Conservation (phyloP, 92 coral and sea anemone genomes). For the Diadumene lineata region DNA sequence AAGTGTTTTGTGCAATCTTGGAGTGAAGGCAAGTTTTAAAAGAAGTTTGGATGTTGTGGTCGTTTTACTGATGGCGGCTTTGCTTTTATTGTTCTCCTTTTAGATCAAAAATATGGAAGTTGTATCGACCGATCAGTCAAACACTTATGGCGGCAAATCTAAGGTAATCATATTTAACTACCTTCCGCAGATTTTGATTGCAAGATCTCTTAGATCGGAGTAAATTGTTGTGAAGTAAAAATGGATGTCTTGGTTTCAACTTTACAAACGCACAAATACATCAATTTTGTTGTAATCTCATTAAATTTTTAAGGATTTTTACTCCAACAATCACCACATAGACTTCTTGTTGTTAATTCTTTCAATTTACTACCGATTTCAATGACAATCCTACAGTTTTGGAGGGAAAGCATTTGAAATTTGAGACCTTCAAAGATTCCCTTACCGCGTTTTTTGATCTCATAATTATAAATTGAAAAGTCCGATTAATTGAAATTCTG, state of each 20-base stretch:
- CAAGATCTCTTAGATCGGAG: neutral
- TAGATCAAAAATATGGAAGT: conserved; percentile 41
- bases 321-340: neutral
- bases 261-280: neutral
- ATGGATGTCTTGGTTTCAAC: neutral
- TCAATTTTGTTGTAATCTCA: neutral
- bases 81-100: conserved; percentile 16
- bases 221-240: neutral
- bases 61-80: conserved; percentile 1
- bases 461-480: too few relatives aligned
- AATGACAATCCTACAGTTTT: neutral
- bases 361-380: too few relatives aligned
- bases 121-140: conserved; percentile 14
- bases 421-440: neutral
- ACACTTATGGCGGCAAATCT: conserved; percentile 7
- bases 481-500: too few relatives aligned
- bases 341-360: neutral
- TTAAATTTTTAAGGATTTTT: too few relatives aligned
- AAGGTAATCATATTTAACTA: conserved; percentile 1
- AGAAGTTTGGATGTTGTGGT: neutral
- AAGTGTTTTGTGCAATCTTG: conserved; percentile 12
- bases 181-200: neutral
- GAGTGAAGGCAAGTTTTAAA: conserved; percentile 37
- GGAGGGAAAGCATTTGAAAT: conserved; percentile 1
- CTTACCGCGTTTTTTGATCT: too few relatives aligned